Evolutionary conservation across 2,113 vertebrate species (phyloP).

Genomic region (Monopterus albus): DNA sequence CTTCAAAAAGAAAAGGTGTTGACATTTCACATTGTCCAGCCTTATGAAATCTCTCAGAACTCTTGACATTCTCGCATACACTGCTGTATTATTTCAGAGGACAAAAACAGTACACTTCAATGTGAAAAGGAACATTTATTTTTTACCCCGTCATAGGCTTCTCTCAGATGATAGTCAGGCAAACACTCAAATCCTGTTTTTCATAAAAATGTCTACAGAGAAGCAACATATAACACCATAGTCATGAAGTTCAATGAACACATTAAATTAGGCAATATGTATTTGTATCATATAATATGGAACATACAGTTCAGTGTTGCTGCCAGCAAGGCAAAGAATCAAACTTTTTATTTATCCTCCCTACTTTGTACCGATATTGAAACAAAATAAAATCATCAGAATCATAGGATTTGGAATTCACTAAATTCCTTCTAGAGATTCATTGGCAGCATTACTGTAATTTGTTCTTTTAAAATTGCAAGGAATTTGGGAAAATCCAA

Average conservation of each 20-base stretch:
- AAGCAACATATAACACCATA: constrained; percentile 42
- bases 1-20: not conserved
- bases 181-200: constrained; percentile 44
- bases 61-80: constrained; percentile 11
- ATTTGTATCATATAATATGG: constrained; percentile 45
- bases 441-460: no score
- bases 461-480: no score
- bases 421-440: no score
- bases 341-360: constrained; percentile 6
- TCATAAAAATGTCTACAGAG: constrained; percentile 59
- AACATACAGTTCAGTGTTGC: constrained; percentile 36
- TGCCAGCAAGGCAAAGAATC: constrained; percentile 34
- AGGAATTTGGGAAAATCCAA: no score
- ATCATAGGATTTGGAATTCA: no score
- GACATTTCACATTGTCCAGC: constrained; percentile 12
- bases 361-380: constrained; percentile 18
- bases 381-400: no score
- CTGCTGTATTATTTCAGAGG: not conserved
- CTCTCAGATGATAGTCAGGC: constrained; percentile 51
- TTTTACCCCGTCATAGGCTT: constrained; percentile 40
- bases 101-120: constrained; percentile 7
- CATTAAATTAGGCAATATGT: constrained; percentile 64
- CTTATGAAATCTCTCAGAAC: constrained; percentile 21
- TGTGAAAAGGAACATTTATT: constrained; percentile 71
- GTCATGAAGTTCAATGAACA: constrained; percentile 52